Evolutionary conservation across 2,888 invertebrate genomes (phyloP).

Genomic region (Venusia cambrica): DNA sequence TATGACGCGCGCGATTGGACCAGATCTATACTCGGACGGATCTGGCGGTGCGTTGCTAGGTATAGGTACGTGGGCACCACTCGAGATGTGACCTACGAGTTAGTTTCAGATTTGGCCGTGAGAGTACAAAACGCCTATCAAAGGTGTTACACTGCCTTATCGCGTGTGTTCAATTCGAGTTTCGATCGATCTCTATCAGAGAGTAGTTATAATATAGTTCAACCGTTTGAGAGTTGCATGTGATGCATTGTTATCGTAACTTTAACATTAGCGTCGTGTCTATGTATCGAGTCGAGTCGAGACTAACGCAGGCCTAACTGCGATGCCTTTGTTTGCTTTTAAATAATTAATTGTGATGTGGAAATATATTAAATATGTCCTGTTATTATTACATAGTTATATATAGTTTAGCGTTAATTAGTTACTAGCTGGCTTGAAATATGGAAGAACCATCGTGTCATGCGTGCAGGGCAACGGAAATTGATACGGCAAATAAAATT

Average conservation of each 20-base stretch:
- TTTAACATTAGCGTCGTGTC: background rate
- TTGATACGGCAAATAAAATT: no score
- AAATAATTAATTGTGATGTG: conserved; percentile 1
- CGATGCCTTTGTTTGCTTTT: conserved; percentile 4
- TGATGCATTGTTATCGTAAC: background rate
- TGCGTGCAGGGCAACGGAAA: conserved; percentile 2
- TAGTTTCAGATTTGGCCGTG: no score
- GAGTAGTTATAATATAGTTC: background rate
- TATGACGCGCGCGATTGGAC: no score
- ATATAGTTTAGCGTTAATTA: conserved; percentile 4
- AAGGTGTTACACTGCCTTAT: conserved; percentile 50
- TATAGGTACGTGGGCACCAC: no score
- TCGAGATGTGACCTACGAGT: no score
- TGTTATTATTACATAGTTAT: conserved; percentile 2
- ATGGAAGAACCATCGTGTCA: conserved; percentile 4
- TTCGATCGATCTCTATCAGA: conserved; percentile 4
- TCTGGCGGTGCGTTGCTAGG: no score
- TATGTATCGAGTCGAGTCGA: background rate
- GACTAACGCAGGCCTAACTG: conserved; percentile 3
- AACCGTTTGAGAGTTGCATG: background rate
- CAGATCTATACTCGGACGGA: no score
- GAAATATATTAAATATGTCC: conserved; percentile 1
- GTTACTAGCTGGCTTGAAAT: conserved; percentile 5
- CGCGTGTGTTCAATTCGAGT: conserved; percentile 53
- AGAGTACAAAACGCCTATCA: no score